Evolutionary conservation across 2,888 invertebrate genomes (phyloP).

Genomic region (Nasonovia ribisnigri): DNA sequence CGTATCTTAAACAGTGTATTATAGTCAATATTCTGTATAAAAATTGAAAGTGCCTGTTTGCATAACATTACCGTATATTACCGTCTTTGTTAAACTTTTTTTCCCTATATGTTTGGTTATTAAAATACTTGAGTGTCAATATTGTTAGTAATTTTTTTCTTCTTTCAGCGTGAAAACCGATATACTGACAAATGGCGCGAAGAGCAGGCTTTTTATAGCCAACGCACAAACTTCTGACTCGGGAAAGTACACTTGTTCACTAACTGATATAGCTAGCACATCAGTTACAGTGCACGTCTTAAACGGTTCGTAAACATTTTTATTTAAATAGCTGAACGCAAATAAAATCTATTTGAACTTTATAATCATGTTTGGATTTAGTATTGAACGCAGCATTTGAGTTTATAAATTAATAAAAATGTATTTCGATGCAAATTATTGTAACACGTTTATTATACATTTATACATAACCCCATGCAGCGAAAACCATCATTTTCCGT

Average conservation of each 20-base stretch:
- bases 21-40: not conserved
- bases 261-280: slow-evolving; percentile 79
- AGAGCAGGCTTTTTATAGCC: slow-evolving; percentile 83
- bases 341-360: not conserved
- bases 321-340: not conserved
- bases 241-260: slow-evolving; percentile 83
- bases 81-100: not conserved
- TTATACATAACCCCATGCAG: not conserved
- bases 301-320: slow-evolving; percentile 74
- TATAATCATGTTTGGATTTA: not conserved
- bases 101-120: not conserved
- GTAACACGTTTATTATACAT: not conserved
- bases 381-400: not conserved
- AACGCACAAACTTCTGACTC: slow-evolving; percentile 84
- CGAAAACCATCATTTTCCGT: not conserved
- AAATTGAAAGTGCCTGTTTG: not conserved
- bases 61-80: not conserved
- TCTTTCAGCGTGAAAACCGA: slow-evolving; percentile 82
- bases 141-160: not conserved
- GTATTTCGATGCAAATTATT: not conserved
- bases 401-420: not conserved
- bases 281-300: slow-evolving; percentile 83
- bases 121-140: not conserved
- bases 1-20: not conserved
- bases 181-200: slow-evolving; percentile 79